Evolutionary conservation across 2,888 invertebrate genomes (phyloP).

Genomic region (Exephanes ischioxanthus): DNA sequence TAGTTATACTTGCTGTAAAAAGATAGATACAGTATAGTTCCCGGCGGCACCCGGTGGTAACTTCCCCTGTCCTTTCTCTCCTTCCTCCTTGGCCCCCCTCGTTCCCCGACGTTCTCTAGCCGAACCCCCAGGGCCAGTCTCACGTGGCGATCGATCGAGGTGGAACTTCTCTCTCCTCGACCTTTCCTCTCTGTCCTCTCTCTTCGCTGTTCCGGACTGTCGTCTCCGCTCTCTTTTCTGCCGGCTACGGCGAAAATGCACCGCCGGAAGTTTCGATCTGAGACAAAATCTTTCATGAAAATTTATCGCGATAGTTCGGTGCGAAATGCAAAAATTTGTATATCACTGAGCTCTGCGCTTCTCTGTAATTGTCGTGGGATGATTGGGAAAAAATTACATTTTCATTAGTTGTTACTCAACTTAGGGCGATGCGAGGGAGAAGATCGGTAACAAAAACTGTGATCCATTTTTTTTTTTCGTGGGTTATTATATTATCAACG

Average conservation of each 20-base stretch:
- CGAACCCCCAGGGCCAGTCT: slow-evolving; percentile 70
- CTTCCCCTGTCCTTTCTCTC: slow-evolving; percentile 55
- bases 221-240: slow-evolving; percentile 14
- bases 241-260: slow-evolving; percentile 7
- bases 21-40: slow-evolving; percentile 41
- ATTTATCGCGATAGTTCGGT: not conserved
- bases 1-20: slow-evolving; percentile 17
- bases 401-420: too few relatives aligned
- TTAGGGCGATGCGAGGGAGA: too few relatives aligned
- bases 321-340: too few relatives aligned
- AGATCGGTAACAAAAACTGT: too few relatives aligned
- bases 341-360: too few relatives aligned
- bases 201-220: slow-evolving; percentile 53
- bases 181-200: slow-evolving; percentile 63
- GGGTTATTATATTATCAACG: too few relatives aligned
- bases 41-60: slow-evolving; percentile 51
- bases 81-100: slow-evolving; percentile 12
- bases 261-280: not conserved
- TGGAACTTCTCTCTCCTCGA: slow-evolving; percentile 67
- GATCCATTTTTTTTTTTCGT: too few relatives aligned
- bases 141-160: slow-evolving; percentile 77
- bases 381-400: not conserved
- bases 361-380: too few relatives aligned
- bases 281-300: not conserved
- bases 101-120: slow-evolving; percentile 23